Conservation (phyloP, 2,888 invertebrate genomes). For the Thecophora atra region DNA sequence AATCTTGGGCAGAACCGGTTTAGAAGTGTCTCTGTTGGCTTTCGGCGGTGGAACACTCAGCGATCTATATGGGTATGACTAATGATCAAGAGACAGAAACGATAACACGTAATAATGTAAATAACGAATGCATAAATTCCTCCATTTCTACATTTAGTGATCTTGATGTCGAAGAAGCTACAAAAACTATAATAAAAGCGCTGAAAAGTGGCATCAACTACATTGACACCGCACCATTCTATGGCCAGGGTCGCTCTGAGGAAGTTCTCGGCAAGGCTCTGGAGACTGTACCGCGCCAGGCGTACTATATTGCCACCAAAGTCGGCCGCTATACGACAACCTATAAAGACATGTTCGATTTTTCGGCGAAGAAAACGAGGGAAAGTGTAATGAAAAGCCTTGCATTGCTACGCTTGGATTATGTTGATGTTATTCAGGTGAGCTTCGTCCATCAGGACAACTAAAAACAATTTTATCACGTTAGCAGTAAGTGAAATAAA, state of each 20-base stretch:
- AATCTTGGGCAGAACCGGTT: slow-evolving; percentile 75
- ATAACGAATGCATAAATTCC: no score
- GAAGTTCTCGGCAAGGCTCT: slow-evolving; percentile 84
- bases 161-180: slow-evolving; percentile 74
- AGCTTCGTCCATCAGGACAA: neutral
- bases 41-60: slow-evolving; percentile 82
- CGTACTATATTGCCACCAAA: slow-evolving; percentile 92
- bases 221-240: slow-evolving; percentile 92
- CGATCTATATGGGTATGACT: slow-evolving; percentile 72
- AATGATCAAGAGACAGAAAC: no score
- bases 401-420: slow-evolving; percentile 76
- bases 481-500: neutral
- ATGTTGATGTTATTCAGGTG: slow-evolving; percentile 91
- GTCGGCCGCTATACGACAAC: slow-evolving; percentile 83
- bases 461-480: neutral
- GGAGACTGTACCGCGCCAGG: slow-evolving; percentile 78
- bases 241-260: slow-evolving; percentile 89
- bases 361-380: slow-evolving; percentile 78
- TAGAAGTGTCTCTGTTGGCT: slow-evolving; percentile 76
- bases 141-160: slow-evolving; percentile 65
- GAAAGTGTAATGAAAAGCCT: slow-evolving; percentile 82
- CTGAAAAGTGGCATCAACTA: slow-evolving; percentile 87
- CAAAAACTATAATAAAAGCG: slow-evolving; percentile 75
- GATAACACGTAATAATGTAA: no score
- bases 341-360: slow-evolving; percentile 84